A percentile compares a stretch with the other conserved stretches of the same genome.
These are phyloP conservation scores for Norana najaformis DNA, from an alignment of 2,888 invertebrate genomes.

Conservation along the genomic window DNA sequence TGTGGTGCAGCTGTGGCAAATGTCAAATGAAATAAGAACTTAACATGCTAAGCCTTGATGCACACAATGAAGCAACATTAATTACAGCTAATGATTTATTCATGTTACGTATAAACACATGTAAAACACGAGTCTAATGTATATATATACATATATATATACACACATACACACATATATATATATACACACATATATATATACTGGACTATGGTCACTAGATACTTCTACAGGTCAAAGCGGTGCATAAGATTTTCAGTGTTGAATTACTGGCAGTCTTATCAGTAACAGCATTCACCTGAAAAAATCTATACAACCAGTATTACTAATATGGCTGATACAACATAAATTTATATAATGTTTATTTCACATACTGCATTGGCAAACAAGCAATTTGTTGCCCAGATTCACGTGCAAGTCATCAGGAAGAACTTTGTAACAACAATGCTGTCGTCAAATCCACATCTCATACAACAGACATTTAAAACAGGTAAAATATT, in stretches of 20 bases:
- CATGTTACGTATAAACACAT: neutral
- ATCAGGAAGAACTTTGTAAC: too few species aligned
- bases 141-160: neutral
- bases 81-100: constrained; percentile 6
- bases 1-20: neutral
- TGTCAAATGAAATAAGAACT: neutral
- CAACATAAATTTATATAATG: too few species aligned
- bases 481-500: too few species aligned
- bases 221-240: neutral
- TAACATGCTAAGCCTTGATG: neutral
- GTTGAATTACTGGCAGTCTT: neutral
- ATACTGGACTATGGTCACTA: neutral
- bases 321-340: neutral
- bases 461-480: too few species aligned
- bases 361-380: too few species aligned
- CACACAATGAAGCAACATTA: neutral
- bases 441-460: too few species aligned
- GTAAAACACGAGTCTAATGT: neutral
- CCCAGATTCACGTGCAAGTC: too few species aligned
- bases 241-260: too few species aligned
- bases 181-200: neutral
- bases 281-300: neutral
- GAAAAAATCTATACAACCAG: neutral
- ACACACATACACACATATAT: neutral
- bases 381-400: too few species aligned